Evolutionary conservation across 2,888 invertebrate species (phyloP).

Genomic region (Meandrusa payeni): DNA sequence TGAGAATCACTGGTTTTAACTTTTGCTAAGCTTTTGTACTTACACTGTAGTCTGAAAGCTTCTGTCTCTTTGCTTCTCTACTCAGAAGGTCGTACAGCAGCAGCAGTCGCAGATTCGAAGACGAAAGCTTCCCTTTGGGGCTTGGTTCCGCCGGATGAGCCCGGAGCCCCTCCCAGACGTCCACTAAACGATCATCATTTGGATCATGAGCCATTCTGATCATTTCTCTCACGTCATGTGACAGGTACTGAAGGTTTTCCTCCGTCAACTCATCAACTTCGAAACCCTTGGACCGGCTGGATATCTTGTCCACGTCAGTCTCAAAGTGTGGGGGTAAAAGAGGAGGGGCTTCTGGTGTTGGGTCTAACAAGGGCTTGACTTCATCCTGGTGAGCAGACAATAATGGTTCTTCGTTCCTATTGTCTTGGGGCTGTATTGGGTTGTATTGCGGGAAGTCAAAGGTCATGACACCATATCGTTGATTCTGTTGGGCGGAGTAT

Average conservation of each 20-base stretch:
- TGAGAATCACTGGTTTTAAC: too few species aligned
- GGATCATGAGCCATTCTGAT: constrained; percentile 63
- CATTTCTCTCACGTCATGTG: constrained; percentile 64
- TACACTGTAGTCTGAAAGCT: constrained; percentile 82
- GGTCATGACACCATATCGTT: constrained; percentile 18
- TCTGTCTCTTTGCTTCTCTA: constrained; percentile 83
- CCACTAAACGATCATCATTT: constrained; percentile 56
- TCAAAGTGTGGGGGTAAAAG: constrained; percentile 59
- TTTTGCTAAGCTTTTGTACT: too few species aligned
- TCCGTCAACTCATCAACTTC: constrained; percentile 55
- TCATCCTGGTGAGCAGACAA: constrained; percentile 56
- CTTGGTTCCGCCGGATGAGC: constrained; percentile 50
- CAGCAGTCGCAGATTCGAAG: constrained; percentile 81
- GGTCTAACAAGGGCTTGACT: constrained; percentile 63
- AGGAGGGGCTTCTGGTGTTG: constrained; percentile 44
- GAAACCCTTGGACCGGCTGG: constrained; percentile 53
- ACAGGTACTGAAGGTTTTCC: constrained; percentile 67
- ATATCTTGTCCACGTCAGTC: constrained; percentile 42
- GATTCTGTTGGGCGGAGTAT: background rate
- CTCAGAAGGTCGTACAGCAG: constrained; percentile 83
- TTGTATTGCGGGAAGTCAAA: constrained; percentile 63
- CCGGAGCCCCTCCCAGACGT: constrained; percentile 59
- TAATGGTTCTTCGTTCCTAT: constrained; percentile 51
- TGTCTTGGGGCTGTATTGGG: constrained; percentile 56
- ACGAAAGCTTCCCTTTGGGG: constrained; percentile 78